These are phyloP conservation scores for Xanthia togata DNA, from an alignment of 2,888 invertebrate genomes.

Conservation along the genomic window DNA sequence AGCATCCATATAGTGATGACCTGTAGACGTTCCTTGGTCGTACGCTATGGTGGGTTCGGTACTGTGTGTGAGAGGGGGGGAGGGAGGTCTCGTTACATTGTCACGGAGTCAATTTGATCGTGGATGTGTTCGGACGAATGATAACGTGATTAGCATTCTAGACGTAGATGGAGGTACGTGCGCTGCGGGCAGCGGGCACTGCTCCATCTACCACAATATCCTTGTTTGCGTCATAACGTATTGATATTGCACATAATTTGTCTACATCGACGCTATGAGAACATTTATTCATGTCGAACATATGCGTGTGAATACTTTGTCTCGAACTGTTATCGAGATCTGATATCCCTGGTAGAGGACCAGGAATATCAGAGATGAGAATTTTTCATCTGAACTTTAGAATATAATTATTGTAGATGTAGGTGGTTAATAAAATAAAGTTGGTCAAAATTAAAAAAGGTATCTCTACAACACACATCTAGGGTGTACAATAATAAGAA, in stretches of 20 bases:
- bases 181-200: constrained; percentile 79
- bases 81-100: constrained; percentile 76
- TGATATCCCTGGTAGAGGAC: too few species aligned
- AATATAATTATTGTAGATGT: background rate
- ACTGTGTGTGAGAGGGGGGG: constrained; percentile 62
- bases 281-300: constrained; percentile 59
- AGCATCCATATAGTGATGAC: constrained; percentile 75
- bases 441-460: background rate
- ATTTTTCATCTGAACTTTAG: constrained; percentile 4
- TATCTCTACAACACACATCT: background rate
- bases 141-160: constrained; percentile 87
- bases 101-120: constrained; percentile 75
- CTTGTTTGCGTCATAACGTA: constrained; percentile 79
- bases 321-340: constrained; percentile 26
- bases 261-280: constrained; percentile 65
- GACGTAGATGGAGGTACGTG: constrained; percentile 84
- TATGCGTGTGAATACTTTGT: constrained; percentile 48
- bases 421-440: background rate
- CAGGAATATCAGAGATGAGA: background rate
- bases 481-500: background rate
- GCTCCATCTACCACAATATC: constrained; percentile 75
- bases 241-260: constrained; percentile 74
- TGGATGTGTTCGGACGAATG: constrained; percentile 81
- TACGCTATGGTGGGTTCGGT: constrained; percentile 53
- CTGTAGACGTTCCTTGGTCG: constrained; percentile 73